phyloP scores from a whole-genome alignment of 1,140 invertebrate species.

The Euura saliciscinereae region DNA sequence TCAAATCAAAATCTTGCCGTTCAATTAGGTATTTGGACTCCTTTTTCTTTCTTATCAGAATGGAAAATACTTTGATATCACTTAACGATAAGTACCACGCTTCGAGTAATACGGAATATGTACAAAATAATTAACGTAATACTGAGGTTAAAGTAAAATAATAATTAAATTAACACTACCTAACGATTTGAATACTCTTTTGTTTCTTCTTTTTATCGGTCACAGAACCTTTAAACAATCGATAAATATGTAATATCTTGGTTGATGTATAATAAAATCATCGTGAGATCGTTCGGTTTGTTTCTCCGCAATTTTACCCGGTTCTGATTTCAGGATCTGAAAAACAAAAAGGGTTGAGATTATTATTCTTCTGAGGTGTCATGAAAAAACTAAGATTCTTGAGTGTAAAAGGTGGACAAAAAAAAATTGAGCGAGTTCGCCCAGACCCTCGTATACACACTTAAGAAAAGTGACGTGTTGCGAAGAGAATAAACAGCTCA shows the following conservation, averaged over 20 bases:
- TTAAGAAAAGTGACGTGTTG: not conserved
- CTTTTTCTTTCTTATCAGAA: not conserved
- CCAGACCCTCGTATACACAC: not conserved
- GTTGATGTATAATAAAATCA: too few relatives aligned
- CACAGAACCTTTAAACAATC: not conserved
- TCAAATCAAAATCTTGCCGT: not conserved
- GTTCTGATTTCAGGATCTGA: too few relatives aligned
- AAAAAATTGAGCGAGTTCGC: not conserved
- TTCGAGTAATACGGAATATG: not conserved
- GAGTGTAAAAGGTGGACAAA: not conserved
- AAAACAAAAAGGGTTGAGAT: too few relatives aligned
- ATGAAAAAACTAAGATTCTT: too few relatives aligned
- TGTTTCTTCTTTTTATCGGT: not conserved
- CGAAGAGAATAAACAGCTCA: slow-evolving; percentile 6
- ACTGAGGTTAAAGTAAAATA: too few relatives aligned
- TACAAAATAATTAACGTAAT: too few relatives aligned
- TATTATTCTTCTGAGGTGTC: too few relatives aligned
- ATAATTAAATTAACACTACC: not conserved
- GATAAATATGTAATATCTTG: too few relatives aligned
- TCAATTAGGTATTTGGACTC: not conserved
- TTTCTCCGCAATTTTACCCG: too few relatives aligned
- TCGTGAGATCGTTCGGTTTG: too few relatives aligned
- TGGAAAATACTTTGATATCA: not conserved
- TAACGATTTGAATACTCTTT: not conserved
- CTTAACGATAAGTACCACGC: not conserved